Evolutionary conservation across 1,140 invertebrate genomes (phyloP), one percentile per base, ranked within the genome.

Genomic region (Drosophila bifasciata): DNA sequence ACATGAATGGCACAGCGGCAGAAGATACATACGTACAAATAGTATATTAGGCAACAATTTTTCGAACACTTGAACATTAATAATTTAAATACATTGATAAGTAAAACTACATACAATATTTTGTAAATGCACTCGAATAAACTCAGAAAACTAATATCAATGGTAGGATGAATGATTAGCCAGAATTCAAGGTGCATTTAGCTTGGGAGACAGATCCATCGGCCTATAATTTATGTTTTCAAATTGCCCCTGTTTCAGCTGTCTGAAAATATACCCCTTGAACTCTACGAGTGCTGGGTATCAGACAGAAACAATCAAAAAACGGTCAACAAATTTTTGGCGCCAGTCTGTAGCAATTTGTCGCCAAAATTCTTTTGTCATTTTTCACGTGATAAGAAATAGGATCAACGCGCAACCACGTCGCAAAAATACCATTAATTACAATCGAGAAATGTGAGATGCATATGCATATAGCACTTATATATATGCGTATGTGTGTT

Each of bases 331-430:
- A 49, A 48, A 62, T 9, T 49, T 49, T 73, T 74, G 70, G 70
- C 70, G 70, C 70, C 70, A 73, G 70, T 19, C 70, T 45, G 43
- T 49, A 41, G 41, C 46, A 75, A 81, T 86, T 88, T 75, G 81
- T 78, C 73, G 77, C 74, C 55, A 86, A 88, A 88, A 75, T 76
- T 61, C 21, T 67, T 67, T 39, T 3, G 7, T 1, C 15, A 68
- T 48, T 46, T 48, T 46, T 9, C 16, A 48, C 32, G 23, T 48
- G 66, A 69, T 69, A 68, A 69, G 63, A 43, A 21, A 2, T 21
- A 40, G 36, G 53, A 59, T 49, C 23, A 44, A 60, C 57, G 51
- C 21, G 51, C 28, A 71, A 50, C 28, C 55, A 44, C 16, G 44
- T 9, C 13, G 56, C 15, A 53, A 48, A 25, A 62, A n/a, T 48